Conservation (phyloP, 2,888 invertebrate genomes). For the Baronia brevicornis region DNA sequence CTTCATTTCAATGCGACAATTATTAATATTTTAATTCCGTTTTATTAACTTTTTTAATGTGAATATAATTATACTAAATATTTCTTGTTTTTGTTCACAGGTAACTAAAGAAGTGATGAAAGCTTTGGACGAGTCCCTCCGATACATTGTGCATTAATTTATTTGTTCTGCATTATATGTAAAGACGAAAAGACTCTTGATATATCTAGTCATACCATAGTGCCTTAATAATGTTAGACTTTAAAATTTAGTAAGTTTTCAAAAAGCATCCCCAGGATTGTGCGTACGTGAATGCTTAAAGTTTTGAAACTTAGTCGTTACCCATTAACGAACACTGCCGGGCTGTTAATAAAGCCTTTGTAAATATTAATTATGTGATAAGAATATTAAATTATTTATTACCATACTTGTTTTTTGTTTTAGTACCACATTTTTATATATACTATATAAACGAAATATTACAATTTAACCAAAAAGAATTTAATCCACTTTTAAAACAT, state of each 20-base stretch:
- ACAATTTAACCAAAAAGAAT: no score
- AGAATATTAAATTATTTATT: slow-evolving; percentile 20
- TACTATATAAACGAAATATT: not conserved
- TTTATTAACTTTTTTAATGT: not conserved
- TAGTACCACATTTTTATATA: not conserved
- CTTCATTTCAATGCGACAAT: no score
- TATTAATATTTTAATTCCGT: slow-evolving; percentile 5
- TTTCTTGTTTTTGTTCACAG: slow-evolving; percentile 52
- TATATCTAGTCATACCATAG: slow-evolving; percentile 70
- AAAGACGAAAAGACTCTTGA: slow-evolving; percentile 65
- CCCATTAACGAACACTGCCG: slow-evolving; percentile 36
- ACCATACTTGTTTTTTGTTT: slow-evolving; percentile 9
- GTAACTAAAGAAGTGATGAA: slow-evolving; percentile 28
- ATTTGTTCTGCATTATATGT: slow-evolving; percentile 47
- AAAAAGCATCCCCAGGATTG: not conserved
- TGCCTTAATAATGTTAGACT: slow-evolving; percentile 46
- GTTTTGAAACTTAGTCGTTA: slow-evolving; percentile 31
- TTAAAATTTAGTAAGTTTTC: slow-evolving; percentile 14
- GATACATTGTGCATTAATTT: slow-evolving; percentile 51
- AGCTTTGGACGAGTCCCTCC: slow-evolving; percentile 62
- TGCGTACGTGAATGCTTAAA: slow-evolving; percentile 6
- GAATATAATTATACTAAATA: slow-evolving; percentile 21
- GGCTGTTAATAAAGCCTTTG: slow-evolving; percentile 28
- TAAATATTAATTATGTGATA: slow-evolving; percentile 18
- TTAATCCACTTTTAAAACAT: no score